phyloP scores from a whole-genome alignment of 2,888 invertebrate species.

The Heliconius hortense region DNA sequence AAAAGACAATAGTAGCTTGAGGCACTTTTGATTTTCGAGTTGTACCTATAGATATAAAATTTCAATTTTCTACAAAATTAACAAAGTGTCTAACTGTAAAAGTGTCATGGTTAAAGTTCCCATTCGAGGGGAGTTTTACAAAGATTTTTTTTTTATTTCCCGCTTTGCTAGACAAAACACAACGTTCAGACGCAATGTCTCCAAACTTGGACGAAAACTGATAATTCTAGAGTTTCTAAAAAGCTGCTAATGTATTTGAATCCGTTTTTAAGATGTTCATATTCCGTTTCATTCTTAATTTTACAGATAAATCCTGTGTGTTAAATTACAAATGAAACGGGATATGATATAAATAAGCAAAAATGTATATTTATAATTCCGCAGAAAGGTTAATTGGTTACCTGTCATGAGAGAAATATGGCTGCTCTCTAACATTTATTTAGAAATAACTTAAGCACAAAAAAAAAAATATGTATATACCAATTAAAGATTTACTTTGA shows the following conservation, averaged over 20 bases:
- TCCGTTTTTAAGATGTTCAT: neutral
- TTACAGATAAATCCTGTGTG: neutral
- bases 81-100: too few species aligned
- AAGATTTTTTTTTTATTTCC: neutral
- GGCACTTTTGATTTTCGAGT: too few species aligned
- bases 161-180: neutral
- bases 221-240: too few species aligned
- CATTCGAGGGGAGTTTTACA: neutral
- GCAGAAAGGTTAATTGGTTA: conserved; percentile 1
- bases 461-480: neutral
- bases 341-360: neutral
- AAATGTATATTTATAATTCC: neutral
- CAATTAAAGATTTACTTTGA: conserved; percentile 16
- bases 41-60: too few species aligned
- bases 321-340: too few species aligned
- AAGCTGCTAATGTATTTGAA: too few species aligned
- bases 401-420: neutral
- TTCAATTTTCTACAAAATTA: too few species aligned
- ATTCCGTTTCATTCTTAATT: neutral
- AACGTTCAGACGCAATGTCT: neutral
- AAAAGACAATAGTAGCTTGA: too few species aligned
- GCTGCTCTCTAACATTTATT: neutral
- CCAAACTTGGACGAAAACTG: neutral
- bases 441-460: conserved; percentile 4
- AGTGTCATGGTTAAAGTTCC: too few species aligned